Conservation (phyloP, 2,888 invertebrate species). For the Rhaphigaster nebulosa region DNA sequence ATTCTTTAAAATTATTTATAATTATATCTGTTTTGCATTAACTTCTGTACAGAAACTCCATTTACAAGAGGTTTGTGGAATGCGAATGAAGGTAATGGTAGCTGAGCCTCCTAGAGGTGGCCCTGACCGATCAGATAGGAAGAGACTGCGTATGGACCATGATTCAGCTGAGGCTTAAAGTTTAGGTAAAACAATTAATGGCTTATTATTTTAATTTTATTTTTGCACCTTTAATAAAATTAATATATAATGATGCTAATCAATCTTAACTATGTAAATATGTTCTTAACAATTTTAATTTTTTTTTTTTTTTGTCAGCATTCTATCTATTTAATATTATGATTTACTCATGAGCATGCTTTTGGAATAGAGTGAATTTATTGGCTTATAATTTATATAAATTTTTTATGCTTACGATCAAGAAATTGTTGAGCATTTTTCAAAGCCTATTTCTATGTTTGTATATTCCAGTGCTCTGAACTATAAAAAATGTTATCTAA, state of each 20-base stretch:
- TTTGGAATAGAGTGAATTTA: not conserved
- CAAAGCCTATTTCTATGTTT: not conserved
- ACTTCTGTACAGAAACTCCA: slow-evolving; percentile 72
- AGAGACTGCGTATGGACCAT: slow-evolving; percentile 61
- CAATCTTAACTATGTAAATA: not conserved
- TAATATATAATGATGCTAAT: not conserved
- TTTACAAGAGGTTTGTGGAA: slow-evolving; percentile 89
- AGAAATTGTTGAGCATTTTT: not conserved
- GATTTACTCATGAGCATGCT: not conserved
- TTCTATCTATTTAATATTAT: not conserved
- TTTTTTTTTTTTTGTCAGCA: not conserved
- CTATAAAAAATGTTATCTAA: not conserved
- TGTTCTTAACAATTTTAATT: not conserved
- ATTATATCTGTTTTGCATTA: not conserved
- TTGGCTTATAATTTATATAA: not conserved
- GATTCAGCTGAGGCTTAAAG: slow-evolving; percentile 57
- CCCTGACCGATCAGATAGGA: slow-evolving; percentile 61
- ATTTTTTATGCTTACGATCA: not conserved
- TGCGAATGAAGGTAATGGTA: slow-evolving; percentile 88
- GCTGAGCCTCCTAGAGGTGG: slow-evolving; percentile 75
- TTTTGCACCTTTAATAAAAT: not conserved
- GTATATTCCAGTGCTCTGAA: not conserved
- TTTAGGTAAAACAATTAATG: not conserved
- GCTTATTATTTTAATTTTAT: not conserved
- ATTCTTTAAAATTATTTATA: not conserved